Conservation (phyloP, 2,888 invertebrate species). For the Lithophane semibrunnea region DNA sequence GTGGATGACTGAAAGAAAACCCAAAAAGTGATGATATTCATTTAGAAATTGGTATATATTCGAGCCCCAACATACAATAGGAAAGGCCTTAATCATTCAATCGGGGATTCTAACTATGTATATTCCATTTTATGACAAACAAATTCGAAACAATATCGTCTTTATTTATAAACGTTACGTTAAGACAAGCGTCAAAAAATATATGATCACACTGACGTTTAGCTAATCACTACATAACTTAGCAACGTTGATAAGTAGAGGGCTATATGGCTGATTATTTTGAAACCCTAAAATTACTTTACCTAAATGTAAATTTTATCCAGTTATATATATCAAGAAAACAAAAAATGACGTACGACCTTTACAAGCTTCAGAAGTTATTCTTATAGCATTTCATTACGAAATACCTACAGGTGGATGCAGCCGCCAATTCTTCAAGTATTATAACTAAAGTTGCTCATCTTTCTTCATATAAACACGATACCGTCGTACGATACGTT, state of each 20-base stretch:
- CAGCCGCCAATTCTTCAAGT: slow-evolving; percentile 21
- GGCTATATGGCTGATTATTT: not conserved
- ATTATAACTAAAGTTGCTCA: slow-evolving; percentile 10
- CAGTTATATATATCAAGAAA: not conserved
- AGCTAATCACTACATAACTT: not conserved
- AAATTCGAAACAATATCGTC: not conserved
- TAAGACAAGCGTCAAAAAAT: not conserved
- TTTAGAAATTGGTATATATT: not conserved
- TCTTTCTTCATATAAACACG: slow-evolving; percentile 11
- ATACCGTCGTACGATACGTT: not conserved
- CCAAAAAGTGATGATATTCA: not conserved
- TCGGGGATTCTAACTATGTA: not conserved
- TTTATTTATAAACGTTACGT: not conserved
- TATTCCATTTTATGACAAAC: not conserved
- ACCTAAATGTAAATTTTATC: not conserved
- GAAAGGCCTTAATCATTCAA: not conserved
- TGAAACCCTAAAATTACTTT: not conserved
- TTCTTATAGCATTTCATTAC: not conserved
- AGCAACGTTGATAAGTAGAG: not conserved
- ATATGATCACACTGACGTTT: not conserved
- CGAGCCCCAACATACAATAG: not conserved
- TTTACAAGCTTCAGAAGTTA: not conserved
- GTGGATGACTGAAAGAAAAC: not conserved
- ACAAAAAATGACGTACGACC: not conserved
- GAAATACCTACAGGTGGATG: slow-evolving; percentile 4